phyloP scores from a whole-genome alignment of 2,888 invertebrate genomes.

The Therioaphis trifolii region DNA sequence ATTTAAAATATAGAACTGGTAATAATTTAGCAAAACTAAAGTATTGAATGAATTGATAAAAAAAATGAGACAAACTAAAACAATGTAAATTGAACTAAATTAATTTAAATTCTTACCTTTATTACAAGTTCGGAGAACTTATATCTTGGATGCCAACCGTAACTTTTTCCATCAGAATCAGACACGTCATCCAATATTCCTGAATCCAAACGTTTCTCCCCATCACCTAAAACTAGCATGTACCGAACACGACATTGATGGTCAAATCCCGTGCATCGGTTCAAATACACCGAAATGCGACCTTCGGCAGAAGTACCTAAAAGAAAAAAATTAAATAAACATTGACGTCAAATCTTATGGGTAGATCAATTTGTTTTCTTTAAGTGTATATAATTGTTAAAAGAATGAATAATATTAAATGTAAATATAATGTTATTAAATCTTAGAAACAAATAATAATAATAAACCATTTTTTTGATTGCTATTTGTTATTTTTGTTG shows the following conservation, averaged over 20 bases:
- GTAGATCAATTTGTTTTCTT: too few species aligned
- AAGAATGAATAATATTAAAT: too few species aligned
- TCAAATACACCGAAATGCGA: slow-evolving; percentile 73
- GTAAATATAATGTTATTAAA: too few species aligned
- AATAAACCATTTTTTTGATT: too few species aligned
- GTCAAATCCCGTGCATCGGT: slow-evolving; percentile 83
- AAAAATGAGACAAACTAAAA: too few species aligned
- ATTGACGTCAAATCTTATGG: not conserved
- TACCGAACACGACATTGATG: slow-evolving; percentile 82
- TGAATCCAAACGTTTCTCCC: slow-evolving; percentile 76
- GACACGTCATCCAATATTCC: slow-evolving; percentile 79
- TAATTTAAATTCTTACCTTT: slow-evolving; percentile 69
- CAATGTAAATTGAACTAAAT: too few species aligned
- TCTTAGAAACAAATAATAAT: too few species aligned
- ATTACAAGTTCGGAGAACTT: slow-evolving; percentile 73
- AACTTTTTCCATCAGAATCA: slow-evolving; percentile 78
- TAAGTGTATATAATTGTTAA: too few species aligned
- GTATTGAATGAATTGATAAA: too few species aligned
- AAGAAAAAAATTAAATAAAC: not conserved
- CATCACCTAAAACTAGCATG: slow-evolving; percentile 77
- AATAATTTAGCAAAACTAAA: too few species aligned
- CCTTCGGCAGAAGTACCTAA: slow-evolving; percentile 68
- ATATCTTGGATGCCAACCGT: slow-evolving; percentile 78
- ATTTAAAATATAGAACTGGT: too few species aligned
- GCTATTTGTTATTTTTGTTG: too few species aligned